Conservation (phyloP, 35 echinoderm and acorn worm genomes). For the Apostichopus japonicus region DNA sequence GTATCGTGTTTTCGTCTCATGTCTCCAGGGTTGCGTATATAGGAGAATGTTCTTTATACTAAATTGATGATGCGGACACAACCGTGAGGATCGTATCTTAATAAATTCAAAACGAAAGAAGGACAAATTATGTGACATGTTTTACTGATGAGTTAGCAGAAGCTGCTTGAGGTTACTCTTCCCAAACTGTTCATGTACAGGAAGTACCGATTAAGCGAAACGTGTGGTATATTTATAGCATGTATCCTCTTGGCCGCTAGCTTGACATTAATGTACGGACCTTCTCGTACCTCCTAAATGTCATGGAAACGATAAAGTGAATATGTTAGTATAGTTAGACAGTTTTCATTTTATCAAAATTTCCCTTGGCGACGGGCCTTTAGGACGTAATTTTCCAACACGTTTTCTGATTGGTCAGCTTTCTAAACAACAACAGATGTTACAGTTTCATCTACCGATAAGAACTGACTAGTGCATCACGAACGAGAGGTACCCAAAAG, state of each 20-base stretch:
- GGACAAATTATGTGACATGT: no score
- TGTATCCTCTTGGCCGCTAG: neutral
- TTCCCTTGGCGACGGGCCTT: neutral
- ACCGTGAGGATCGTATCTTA: no score
- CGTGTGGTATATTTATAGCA: no score
- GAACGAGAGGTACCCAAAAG: neutral
- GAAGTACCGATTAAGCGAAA: no score
- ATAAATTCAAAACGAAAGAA: no score
- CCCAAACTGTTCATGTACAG: no score
- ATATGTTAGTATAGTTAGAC: neutral
- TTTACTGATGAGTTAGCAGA: no score
- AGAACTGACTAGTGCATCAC: neutral
- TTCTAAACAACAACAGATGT: neutral
- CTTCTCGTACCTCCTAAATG: neutral
- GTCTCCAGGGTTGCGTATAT: no score
- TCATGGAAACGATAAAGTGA: neutral
- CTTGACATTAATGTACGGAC: neutral
- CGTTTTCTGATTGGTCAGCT: neutral
- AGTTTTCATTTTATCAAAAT: neutral
- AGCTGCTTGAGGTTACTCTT: no score
- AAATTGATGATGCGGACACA: no score
- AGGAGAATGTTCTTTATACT: no score
- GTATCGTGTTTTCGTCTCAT: no score
- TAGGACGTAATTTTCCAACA: neutral
- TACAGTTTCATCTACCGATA: neutral